A percentile compares a stretch with the other conserved stretches of the same genome.
phyloP scores from a whole-genome alignment of 1,140 invertebrate genomes.

The Triops longicaudatus region DNA sequence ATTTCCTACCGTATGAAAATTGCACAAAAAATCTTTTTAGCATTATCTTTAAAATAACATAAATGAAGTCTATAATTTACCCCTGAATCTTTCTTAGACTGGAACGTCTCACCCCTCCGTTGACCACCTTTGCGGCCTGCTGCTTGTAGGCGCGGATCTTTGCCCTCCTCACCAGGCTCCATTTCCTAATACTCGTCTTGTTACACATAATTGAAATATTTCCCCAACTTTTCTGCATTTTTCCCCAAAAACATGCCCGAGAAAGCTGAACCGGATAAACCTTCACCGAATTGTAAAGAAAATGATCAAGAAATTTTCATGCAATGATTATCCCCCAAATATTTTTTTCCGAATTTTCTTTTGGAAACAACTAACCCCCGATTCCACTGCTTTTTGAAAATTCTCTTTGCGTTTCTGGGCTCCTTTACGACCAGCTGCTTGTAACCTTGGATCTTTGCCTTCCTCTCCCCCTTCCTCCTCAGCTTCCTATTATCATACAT shows the following conservation, averaged over 20 bases:
- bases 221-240: not conserved
- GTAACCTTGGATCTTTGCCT: constrained; percentile 18
- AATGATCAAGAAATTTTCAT: not conserved
- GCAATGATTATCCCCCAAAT: not conserved
- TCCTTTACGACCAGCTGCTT: constrained; percentile 22
- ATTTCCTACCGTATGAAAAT: not conserved
- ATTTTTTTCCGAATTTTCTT: not conserved
- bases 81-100: not conserved
- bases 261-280: not conserved
- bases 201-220: not conserved
- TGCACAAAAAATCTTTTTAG: not conserved
- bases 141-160: constrained; percentile 22
- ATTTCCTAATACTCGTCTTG: constrained; percentile 16
- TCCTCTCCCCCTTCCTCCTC: constrained; percentile 7
- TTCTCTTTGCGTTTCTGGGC: constrained; percentile 18
- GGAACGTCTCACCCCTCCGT: constrained; percentile 16
- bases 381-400: constrained; percentile 18
- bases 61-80: not conserved
- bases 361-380: not conserved
- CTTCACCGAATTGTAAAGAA: not conserved
- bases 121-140: constrained; percentile 13
- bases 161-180: constrained; percentile 21
- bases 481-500: not conserved
- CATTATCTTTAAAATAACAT: not conserved
- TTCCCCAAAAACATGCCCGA: not conserved